Base-by-base conservation (phyloP, 2,888 invertebrate species). In the Eupithecia inturbata region DNA sequence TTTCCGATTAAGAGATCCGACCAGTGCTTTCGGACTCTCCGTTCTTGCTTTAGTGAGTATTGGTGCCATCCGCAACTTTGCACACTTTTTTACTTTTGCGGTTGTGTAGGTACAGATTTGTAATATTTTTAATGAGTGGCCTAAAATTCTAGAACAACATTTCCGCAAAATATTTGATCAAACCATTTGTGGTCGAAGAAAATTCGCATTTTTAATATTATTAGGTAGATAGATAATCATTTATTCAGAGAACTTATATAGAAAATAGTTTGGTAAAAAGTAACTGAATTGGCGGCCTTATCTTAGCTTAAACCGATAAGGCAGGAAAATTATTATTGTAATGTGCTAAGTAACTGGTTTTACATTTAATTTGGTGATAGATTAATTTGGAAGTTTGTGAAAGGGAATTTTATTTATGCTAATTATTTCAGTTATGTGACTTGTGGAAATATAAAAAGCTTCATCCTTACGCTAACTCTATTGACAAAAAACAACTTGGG, bases 1-100 rank as follows among this genome's bases (percentile, higher is more conserved):
- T 87, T 75, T 71, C 66, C 80, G 83, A 87, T 87, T 88, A 90
- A 88, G 87, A 90, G 84, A 89, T 91, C 88, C 84, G 88, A 90
- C 88, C 86, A 82, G 85, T n/a, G 39, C 36, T 39, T 66, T 66
- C 39, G 36, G 39, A 26, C 22, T 66, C n/a, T 7, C 16, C 31
- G 31, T 62, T 62, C 53, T 82, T 79, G 78, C 80, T 84, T 84
- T 85, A 85, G 88, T 85, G 79, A 78, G 57, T 41, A 19, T 9
- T 31, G 16, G 28, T 16, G 28, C 6, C 7, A 10, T 26, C 28
- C 10, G 3, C 53, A 10, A 10, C 22, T 49, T 49, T n/a, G 49
- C n/a, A n/a, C 49, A 49, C 2, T 7, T 49, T 49, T 49, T n/a
- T 7, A 49, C n/a, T 49, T 7, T 49, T 49, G 49, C n/a, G 3